phyloP scores from a whole-genome alignment of 2,113 vertebrate genomes.

The Notarius lentiginosus region DNA sequence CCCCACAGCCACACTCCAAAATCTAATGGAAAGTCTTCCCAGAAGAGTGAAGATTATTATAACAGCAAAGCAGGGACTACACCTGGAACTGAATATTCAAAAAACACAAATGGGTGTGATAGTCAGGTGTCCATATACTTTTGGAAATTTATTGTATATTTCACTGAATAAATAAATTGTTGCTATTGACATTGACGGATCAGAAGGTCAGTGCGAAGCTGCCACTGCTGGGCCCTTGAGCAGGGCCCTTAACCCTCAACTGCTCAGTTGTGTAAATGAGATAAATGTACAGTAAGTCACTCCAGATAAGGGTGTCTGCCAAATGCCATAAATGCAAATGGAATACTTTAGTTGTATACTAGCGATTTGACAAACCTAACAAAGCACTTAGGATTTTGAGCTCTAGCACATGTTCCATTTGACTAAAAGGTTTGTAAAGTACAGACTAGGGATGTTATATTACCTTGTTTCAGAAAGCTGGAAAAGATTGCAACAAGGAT shows the following conservation, averaged over 20 bases:
- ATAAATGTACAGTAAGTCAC: background rate
- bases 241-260: background rate
- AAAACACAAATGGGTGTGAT: background rate
- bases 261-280: background rate
- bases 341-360: background rate
- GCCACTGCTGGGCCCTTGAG: background rate
- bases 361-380: background rate
- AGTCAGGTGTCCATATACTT: background rate
- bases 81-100: background rate
- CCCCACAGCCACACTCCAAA: background rate
- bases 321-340: background rate
- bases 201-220: background rate
- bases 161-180: background rate
- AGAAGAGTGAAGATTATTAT: background rate
- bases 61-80: background rate
- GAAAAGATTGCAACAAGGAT: background rate
- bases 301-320: background rate
- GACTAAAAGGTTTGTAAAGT: conserved; percentile 9
- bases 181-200: background rate
- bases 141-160: background rate
- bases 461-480: background rate
- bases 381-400: background rate
- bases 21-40: background rate
- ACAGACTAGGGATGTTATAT: background rate
- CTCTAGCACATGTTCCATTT: background rate